Base-by-base conservation (phyloP, 2,113 vertebrate species). In the Glaucomys volans region DNA sequence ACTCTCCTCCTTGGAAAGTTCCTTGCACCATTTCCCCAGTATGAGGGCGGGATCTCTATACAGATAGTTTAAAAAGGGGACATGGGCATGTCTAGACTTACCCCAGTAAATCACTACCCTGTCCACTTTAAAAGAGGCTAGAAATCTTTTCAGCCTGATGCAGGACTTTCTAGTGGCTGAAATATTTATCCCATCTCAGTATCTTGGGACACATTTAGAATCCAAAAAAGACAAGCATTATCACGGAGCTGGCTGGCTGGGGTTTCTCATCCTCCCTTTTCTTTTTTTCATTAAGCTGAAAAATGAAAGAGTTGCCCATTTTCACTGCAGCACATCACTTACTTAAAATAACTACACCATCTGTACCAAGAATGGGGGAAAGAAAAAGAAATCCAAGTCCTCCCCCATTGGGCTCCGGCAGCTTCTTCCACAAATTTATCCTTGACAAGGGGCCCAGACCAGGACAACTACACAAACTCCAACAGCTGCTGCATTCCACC, bases 281-380 rank as follows among this genome's bases (percentile, higher is more conserved):
- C 66, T 62, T 91, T 74, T 89, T 62, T 92, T 97, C 96, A 92
- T 95, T 97, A 97, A 97, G 91, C 71, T 94, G 79, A 66, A 97
- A 96, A 97, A 95, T 94, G 97, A 79, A 95, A 91, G 82, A 97
- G 57, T 79, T 71, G 95, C 83, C 96, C 94, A 83, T 97, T 97
- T 97, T 94, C 97, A 98, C 91, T 90, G 93, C 54, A 97, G 95
- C 96, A 97, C 76, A 97, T 95, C 97, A 97, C 98, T 98, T 97
- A 97, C 97, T 98, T 98, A 95, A 97, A 97, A 98, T 87, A 97
- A 94, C 97, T 81, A n/a, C 0, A 96, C 97, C 98, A 98, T 97
- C 97, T 98, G 97, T 89, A 90, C 93, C 89, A 92, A 91, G 85
- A 95, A 81, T 77, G 79, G 86, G 64, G 69, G 79, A 83, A 80